Conservation (phyloP, 2,888 invertebrate species). For the Autographa gamma region DNA sequence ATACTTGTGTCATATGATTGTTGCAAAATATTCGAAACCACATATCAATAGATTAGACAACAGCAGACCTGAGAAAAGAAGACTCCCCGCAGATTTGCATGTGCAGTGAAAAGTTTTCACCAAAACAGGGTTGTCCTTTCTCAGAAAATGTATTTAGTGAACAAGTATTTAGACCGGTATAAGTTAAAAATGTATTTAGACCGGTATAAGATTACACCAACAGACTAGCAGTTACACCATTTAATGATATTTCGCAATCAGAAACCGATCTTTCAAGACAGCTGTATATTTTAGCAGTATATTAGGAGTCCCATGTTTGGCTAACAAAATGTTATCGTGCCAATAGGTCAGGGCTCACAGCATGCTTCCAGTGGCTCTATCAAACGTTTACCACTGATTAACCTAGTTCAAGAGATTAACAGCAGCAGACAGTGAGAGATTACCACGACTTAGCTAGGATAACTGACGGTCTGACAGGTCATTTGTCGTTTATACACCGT, state of each 20-base stretch:
- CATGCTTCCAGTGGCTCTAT: neutral
- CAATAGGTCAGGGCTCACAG: neutral
- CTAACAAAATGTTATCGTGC: slow-evolving; percentile 1
- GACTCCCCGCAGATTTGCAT: too few species aligned
- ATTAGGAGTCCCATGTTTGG: neutral
- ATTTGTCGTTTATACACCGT: neutral
- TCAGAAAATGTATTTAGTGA: too few species aligned
- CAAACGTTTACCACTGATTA: slow-evolving; percentile 6
- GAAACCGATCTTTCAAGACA: neutral
- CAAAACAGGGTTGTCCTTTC: too few species aligned
- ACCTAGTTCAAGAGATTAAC: slow-evolving; percentile 5
- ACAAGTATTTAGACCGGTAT: too few species aligned
- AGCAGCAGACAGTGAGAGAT: neutral
- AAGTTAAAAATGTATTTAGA: too few species aligned
- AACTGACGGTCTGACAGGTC: neutral
- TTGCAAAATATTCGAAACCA: too few species aligned
- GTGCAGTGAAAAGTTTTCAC: too few species aligned
- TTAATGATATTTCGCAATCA: neutral
- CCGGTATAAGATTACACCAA: neutral
- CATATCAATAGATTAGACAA: too few species aligned
- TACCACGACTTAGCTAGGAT: neutral
- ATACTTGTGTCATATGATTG: too few species aligned
- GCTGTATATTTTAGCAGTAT: neutral
- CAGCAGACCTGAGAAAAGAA: too few species aligned
- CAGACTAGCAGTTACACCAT: neutral